Conservation (phyloP, 1,140 invertebrate genomes). For the Platorchestia sp. region DNA sequence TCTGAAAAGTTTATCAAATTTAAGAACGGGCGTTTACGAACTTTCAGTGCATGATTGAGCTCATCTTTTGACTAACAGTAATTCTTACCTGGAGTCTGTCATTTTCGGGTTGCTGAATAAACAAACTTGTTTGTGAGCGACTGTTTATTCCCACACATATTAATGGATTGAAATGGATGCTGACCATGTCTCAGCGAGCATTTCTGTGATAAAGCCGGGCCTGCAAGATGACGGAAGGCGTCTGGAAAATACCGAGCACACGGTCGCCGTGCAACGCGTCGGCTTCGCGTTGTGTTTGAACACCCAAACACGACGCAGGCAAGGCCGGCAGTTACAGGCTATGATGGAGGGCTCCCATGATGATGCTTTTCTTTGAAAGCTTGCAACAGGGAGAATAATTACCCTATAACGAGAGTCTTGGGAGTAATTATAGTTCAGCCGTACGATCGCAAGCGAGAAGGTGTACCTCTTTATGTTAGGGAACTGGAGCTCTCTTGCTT, state of each 20-base stretch:
- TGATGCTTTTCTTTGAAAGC: constrained; percentile 31
- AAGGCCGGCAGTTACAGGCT: neutral
- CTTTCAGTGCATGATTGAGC: neutral
- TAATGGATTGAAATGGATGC: neutral
- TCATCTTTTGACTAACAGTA: neutral
- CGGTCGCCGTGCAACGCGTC: no score
- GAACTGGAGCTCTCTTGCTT: neutral
- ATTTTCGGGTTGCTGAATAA: neutral
- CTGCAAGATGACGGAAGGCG: neutral
- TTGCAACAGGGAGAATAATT: constrained; percentile 41
- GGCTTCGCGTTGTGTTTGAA: neutral
- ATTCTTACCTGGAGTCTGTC: neutral
- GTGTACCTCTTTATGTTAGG: neutral
- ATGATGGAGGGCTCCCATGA: constrained; percentile 44
- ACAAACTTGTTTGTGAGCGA: neutral
- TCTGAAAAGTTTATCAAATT: neutral
- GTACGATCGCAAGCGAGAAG: neutral
- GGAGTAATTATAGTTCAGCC: constrained; percentile 23
- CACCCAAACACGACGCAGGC: neutral
- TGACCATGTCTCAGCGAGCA: neutral
- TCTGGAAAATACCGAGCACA: neutral
- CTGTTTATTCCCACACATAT: neutral
- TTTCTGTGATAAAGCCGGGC: neutral
- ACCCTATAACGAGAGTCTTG: constrained; percentile 49
- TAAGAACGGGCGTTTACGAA: neutral